Base-by-base conservation (phyloP, 2,113 vertebrate genomes). In the Ptilonorhynchus violaceus region DNA sequence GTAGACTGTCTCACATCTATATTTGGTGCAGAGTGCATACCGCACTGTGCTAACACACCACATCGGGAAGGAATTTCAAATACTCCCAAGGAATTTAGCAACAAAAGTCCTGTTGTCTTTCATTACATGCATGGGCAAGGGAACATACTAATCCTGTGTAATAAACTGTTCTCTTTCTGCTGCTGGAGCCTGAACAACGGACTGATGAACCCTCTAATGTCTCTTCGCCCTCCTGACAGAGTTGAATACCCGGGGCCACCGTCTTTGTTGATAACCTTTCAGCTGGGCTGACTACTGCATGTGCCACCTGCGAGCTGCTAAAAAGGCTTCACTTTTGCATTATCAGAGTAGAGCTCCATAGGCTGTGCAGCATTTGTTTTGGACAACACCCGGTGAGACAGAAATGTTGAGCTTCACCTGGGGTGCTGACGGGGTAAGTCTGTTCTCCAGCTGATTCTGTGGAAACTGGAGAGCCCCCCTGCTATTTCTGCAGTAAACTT, bases 21-120 rank as follows among this genome's bases (percentile, higher is more conserved):
- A 94, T 96, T 95, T 97, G 96, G 85, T 92, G 72, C 68, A 80
- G 79, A 58, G 59, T 13, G 37, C 88, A 31, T 25, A 59, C 39
- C 85, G 59, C 5, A 4, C 85, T 96, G 62, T 67, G 76, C 78
- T 96, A 92, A 86, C 72, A 92, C 93, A 96, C 78, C 82, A 67
- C 95, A 94, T 90, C 93, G 70, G 93, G 70, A 96, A 96, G 94
- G 96, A 96, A 96, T 96, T 90, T 88, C 67, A 95, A 96, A 94
- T 90, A 79, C 93, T 94, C 72, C 72, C 52, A 52, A 81, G 68
- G 90, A 96, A 96, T 96, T 96, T 23, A 75, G 75, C 56, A 93
- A 92, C 89, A 76, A 66, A 91, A 88, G 85, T 80, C 72, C 67
- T 52, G 42, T 42, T 95, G 90, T 52, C 72, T 96, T 97, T 94